phyloP scores from a whole-genome alignment of 2,113 vertebrate species.

The Cololabis saira region DNA sequence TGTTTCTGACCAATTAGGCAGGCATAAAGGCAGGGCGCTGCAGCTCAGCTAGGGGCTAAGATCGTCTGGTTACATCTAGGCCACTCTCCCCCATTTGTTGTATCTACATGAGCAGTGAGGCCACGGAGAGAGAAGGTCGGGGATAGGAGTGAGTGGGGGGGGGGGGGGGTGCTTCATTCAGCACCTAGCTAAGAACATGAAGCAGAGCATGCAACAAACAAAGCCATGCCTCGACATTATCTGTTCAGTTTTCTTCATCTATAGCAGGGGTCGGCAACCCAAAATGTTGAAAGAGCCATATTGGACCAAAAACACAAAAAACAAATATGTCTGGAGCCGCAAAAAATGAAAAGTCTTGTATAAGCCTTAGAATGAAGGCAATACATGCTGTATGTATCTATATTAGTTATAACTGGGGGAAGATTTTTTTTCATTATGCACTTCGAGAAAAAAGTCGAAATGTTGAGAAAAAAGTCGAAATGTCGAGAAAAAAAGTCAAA shows the following conservation, averaged over 20 bases:
- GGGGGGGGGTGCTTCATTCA: constrained; percentile 23
- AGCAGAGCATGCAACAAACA: constrained; percentile 48
- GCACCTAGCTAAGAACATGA: constrained; percentile 40
- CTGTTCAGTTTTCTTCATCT: constrained; percentile 34
- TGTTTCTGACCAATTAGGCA: constrained; percentile 80
- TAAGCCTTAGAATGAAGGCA: too few relatives aligned
- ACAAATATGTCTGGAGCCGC: too few relatives aligned
- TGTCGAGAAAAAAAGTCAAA: too few relatives aligned
- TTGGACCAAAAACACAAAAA: too few relatives aligned
- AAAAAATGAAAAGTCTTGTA: too few relatives aligned
- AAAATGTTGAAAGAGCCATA: too few relatives aligned
- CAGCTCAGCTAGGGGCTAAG: constrained; percentile 56
- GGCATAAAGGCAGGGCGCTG: constrained; percentile 62
- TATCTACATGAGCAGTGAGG: constrained; percentile 31
- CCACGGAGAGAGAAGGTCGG: constrained; percentile 8
- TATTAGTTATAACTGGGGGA: too few relatives aligned
- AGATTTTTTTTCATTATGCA: too few relatives aligned
- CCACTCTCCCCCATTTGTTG: constrained; percentile 51
- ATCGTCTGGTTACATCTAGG: constrained; percentile 65
- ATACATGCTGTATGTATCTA: too few relatives aligned
- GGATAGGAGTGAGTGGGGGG: neutral
- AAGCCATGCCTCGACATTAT: constrained; percentile 45
- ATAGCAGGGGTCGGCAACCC: too few relatives aligned
- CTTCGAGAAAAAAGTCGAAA: too few relatives aligned
- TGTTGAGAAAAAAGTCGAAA: too few relatives aligned